Evolutionary conservation across 2,797 vertebrate species (phyloP), one percentile per base, ranked within the genome.

Genomic region (Moxostoma hubbsi): DNA sequence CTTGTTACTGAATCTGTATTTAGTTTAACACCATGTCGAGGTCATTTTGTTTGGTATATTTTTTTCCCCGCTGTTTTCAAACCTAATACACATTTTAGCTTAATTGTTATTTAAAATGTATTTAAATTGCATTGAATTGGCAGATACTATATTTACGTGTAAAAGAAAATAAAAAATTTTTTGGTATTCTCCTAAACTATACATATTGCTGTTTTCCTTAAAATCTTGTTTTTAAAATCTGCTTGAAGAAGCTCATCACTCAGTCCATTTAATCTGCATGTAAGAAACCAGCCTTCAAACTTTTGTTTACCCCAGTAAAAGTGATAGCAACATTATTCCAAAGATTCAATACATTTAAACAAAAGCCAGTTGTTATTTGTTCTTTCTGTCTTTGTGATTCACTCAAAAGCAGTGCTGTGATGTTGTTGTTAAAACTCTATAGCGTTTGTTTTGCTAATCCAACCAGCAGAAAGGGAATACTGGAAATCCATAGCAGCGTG

Each of bases 401-500:
- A 61, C 58, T 77, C 46, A 72, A 47, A 73, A 65, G 67, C 47
- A 76, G 77, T 47, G 67, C 83, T 83, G 79, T 84, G 81, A 89
- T 85, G 84, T 88, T 84, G 80, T 77, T 84, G 58, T 83, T 70
- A 73, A 73, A 79, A 81, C 55, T 70, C 50, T 70, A 76, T 57
- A 74, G 64, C 58, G 58, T 57, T 79, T 76, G 59, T 74, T 81
- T 57, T 77, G 59, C 63, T 77, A 78, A 81, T 81, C 73, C 75
- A 77, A 83, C 18, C 78, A 82, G 87, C 84, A 82, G 61, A 80
- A 90, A 85, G 65, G 36, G 82, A 85, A 83, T 86, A 86, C 72
- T 73, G 79, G 74, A 87, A 83, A 83, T 79, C 75, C 73, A 88
- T 84, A 82, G 67, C 89, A 89, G 87, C 87, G 85, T 83, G 67